A percentile compares a stretch with the other conserved stretches of the same genome.
Conservation (phyloP, 2,888 invertebrate genomes). For the Vanessa cardui region DNA sequence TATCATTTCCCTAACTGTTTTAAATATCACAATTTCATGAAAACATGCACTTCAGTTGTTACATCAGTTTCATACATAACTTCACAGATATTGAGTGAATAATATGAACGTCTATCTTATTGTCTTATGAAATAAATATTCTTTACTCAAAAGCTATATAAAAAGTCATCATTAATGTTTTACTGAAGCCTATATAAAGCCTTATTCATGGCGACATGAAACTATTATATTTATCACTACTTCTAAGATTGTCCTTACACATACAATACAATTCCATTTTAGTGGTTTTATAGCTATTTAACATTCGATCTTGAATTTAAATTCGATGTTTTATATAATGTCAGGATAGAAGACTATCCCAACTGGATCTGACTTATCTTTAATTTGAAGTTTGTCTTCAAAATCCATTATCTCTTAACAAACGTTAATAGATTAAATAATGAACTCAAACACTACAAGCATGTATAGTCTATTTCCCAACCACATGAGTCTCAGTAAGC, state of each 20-base stretch:
- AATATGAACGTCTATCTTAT: background rate
- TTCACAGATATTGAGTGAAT: background rate
- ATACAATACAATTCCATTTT: background rate
- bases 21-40: slow-evolving; percentile 9
- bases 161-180: background rate
- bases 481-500: too few species aligned
- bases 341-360: too few species aligned
- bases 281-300: background rate
- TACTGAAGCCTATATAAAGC: background rate
- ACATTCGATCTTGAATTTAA: background rate
- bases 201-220: background rate
- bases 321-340: slow-evolving; percentile 6
- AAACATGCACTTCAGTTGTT: slow-evolving; percentile 3
- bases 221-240: background rate
- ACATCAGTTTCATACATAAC: background rate
- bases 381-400: too few species aligned
- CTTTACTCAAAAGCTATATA: background rate
- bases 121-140: slow-evolving; percentile 8
- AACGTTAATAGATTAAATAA: too few species aligned
- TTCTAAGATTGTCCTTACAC: background rate
- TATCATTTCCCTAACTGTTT: slow-evolving; percentile 6
- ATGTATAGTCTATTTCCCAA: too few species aligned
- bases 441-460: too few species aligned
- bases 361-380: too few species aligned
- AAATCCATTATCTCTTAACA: too few species aligned